Percentiles rank a stretch among this genome's conserved stretches.
Evolutionary conservation across 2,888 invertebrate species (phyloP).

Genomic region (Lasioglossum zephyrum): DNA sequence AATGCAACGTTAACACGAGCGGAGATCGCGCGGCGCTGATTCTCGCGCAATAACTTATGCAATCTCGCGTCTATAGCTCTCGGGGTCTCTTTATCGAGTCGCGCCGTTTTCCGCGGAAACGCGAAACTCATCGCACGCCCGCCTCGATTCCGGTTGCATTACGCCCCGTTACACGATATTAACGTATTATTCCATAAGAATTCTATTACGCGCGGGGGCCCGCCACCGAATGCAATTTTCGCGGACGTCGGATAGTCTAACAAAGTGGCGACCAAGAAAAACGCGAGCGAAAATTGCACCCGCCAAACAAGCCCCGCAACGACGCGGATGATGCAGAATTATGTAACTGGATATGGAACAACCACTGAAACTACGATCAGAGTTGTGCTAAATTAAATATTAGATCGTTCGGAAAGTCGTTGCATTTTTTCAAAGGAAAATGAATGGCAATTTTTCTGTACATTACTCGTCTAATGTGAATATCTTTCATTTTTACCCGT

Average conservation of each 20-base stretch:
- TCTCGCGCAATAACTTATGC: slow-evolving; percentile 22
- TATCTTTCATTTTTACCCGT: no score
- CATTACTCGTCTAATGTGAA: no score
- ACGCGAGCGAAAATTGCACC: background rate
- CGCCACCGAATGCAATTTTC: background rate
- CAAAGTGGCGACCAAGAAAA: background rate
- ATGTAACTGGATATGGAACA: background rate
- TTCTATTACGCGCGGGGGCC: background rate
- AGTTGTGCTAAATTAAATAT: no score
- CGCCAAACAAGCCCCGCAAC: background rate
- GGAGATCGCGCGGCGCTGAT: slow-evolving; percentile 36
- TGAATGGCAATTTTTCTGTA: no score
- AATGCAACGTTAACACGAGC: slow-evolving; percentile 38
- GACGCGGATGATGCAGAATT: background rate
- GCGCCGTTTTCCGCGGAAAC: slow-evolving; percentile 9
- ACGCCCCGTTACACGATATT: background rate
- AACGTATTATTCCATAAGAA: slow-evolving; percentile 18
- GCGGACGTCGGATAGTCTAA: background rate
- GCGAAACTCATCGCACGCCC: slow-evolving; percentile 7
- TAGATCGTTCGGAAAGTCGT: no score
- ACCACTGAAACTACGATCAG: no score
- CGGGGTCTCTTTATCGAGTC: slow-evolving; percentile 13
- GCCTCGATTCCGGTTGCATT: background rate
- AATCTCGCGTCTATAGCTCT: slow-evolving; percentile 20
- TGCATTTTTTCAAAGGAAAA: no score